Conservation (phyloP, 1,140 invertebrate species). For the Meloidogyne exigua region DNA sequence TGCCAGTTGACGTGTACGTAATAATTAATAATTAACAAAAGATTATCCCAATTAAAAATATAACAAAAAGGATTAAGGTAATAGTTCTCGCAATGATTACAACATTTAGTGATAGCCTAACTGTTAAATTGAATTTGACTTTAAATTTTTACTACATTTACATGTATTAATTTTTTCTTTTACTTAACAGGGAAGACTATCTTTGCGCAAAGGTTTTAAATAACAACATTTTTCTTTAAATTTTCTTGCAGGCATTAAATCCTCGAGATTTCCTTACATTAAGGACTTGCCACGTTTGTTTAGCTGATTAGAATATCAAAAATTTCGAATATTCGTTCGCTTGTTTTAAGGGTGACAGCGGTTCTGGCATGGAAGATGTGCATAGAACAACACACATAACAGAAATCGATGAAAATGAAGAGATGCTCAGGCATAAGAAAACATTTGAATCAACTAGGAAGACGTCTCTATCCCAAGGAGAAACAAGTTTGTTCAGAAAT, state of each 20-base stretch:
- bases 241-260: conserved; percentile 22
- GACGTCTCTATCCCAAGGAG: not conserved
- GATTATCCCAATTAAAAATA: no score
- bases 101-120: no score
- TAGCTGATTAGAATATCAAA: not conserved
- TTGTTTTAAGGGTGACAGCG: conserved; percentile 40
- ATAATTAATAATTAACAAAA: no score
- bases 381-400: no score
- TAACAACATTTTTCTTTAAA: no score
- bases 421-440: not conserved
- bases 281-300: conserved; percentile 46
- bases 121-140: no score
- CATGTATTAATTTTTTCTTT: not conserved
- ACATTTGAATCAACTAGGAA: not conserved
- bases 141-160: no score
- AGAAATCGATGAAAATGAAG: not conserved
- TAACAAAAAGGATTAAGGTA: no score
- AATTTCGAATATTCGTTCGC: not conserved
- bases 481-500: not conserved
- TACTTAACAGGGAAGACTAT: conserved; percentile 29
- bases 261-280: conserved; percentile 36
- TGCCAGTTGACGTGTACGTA: conserved; percentile 30
- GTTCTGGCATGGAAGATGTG: conserved; percentile 37
- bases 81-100: no score
- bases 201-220: conserved; percentile 40